phyloP scores from a whole-genome alignment of 2,113 vertebrate genomes.

The Copsychus sechellarum region DNA sequence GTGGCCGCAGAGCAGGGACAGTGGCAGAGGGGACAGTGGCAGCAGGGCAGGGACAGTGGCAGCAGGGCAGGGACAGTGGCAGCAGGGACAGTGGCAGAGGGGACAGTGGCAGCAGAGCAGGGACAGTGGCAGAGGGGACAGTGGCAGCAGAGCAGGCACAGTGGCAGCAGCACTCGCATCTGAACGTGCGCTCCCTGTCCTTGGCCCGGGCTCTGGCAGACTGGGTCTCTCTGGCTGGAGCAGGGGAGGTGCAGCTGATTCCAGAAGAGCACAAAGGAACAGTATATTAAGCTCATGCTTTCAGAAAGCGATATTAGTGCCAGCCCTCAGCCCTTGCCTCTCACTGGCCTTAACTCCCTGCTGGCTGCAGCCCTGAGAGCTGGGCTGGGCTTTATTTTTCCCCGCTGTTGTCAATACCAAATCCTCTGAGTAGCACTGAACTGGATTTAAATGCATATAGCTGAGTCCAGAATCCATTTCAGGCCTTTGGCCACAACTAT shows the following conservation, averaged over 20 bases:
- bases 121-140: too few relatives aligned
- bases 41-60: background rate
- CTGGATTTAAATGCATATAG: background rate
- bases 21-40: background rate
- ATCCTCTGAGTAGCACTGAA: background rate
- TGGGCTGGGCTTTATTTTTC: background rate
- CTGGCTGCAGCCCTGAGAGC: background rate
- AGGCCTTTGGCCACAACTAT: background rate
- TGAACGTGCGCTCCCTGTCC: accelerated
- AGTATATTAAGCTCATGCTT: background rate
- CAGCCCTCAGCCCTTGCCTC: background rate
- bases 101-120: too few relatives aligned
- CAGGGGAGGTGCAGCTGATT: background rate
- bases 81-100: too few relatives aligned
- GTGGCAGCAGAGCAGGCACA: background rate
- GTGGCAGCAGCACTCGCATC: accelerated
- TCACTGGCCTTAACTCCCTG: background rate
- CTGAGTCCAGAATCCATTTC: background rate
- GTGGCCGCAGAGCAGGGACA: too few relatives aligned
- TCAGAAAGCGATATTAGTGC: background rate
- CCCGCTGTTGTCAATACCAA: background rate
- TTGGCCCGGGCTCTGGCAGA: background rate
- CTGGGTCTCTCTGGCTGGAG: background rate
- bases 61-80: background rate
- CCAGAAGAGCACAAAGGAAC: background rate